These are phyloP conservation scores for Oegoconia quadripuncta DNA, from an alignment of 2,888 invertebrate species.

Conservation along the genomic window DNA sequence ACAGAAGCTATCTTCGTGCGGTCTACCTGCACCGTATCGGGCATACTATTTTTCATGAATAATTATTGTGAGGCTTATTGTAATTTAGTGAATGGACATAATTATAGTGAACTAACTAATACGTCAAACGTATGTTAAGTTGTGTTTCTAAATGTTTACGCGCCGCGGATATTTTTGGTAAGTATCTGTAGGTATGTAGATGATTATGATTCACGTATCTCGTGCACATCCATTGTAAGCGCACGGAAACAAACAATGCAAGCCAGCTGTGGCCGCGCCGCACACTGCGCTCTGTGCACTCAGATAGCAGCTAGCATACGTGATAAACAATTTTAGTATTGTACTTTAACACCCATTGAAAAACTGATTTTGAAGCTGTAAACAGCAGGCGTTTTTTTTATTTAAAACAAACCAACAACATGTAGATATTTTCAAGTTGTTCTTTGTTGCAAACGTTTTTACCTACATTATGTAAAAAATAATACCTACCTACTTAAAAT, in stretches of 20 bases:
- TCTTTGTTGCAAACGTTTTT: no score
- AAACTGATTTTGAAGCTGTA: no score
- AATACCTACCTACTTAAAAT: no score
- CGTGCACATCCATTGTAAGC: constrained; percentile 13
- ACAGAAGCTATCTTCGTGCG: constrained; percentile 63
- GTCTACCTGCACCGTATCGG: constrained; percentile 69
- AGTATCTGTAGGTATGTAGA: constrained; percentile 52
- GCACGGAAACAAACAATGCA: constrained; percentile 9
- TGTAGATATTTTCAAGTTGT: no score
- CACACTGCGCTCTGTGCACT: not conserved
- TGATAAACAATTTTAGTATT: not conserved
- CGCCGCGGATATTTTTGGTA: constrained; percentile 58
- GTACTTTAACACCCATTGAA: no score
- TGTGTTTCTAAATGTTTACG: constrained; percentile 42
- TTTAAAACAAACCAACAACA: no score
- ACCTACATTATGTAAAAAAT: no score
- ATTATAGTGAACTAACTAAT: constrained; percentile 49
- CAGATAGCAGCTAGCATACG: not conserved
- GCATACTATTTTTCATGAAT: constrained; percentile 66
- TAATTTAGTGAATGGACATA: constrained; percentile 53
- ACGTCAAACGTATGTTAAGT: constrained; percentile 47
- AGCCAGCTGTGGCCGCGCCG: not conserved
- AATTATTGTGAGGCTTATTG: constrained; percentile 56
- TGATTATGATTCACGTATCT: constrained; percentile 55
- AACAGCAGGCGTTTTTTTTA: no score